Evolutionary conservation across 2,797 vertebrate species (phyloP), one percentile per base, ranked within the genome.

Genomic region (Urosaurus nigricauda): DNA sequence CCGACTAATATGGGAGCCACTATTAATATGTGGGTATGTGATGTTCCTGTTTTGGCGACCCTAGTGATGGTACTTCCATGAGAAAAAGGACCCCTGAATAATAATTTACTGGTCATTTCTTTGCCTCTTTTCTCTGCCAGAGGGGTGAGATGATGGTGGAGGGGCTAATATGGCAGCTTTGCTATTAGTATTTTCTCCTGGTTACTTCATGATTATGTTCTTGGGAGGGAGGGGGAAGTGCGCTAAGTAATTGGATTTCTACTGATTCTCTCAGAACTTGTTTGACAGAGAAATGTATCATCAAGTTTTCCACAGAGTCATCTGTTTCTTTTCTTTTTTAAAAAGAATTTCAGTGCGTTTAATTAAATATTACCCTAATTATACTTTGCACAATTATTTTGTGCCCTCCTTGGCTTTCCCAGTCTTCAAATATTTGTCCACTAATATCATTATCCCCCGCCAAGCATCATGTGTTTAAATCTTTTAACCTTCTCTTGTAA

Each of bases 391-490:
- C 70, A 87, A 84, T 80, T 81, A 77, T 82, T 85, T 85, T 81
- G 65, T 56, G 37, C 60, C 71, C 78, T 85, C 35, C 29, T 60
- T 85, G 83, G 78, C 74, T 75, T 70, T 77, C 65, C n/a, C 37
- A 24, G 35, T 85, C 63, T 85, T 85, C 90, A 85, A 78, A 90
- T 90, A 88, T 88, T 78, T 90, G 83, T 29, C 84, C 17, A n/a
- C 85, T 73, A 58, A 71, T 87, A 17, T 87, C 65, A 73, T 51
- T 65, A 82, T 81, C 83, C 37, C 83, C 60, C 37, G 47, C 32
- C 21, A 65, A 75, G 83, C 58, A 80, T 65, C 8, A 37, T 37
- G 9, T 56, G 32, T 85, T 86, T 60, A 88, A 81, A n/a, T 87
- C 24, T 24, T 65, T 79, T 79, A 73, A 83, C 65, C 80, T 90